These are phyloP conservation scores for Lycodopsis pacificus DNA, from an alignment of 2,797 vertebrate species.

Conservation along the genomic window DNA sequence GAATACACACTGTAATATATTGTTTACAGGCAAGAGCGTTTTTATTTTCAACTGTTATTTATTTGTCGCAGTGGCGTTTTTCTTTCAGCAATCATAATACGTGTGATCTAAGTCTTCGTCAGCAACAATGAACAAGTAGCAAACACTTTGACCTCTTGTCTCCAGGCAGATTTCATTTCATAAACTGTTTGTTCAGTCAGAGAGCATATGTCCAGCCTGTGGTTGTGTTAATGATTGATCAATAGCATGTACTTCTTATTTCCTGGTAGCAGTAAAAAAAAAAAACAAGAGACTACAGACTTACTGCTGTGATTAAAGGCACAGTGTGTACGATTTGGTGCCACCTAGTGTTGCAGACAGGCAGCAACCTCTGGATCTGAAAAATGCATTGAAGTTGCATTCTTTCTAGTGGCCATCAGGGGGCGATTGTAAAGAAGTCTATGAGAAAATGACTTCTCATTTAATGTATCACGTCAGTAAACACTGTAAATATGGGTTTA, in stretches of 20 bases:
- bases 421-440: background rate
- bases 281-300: background rate
- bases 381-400: background rate
- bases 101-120: constrained; percentile 18
- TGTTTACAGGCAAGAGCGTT: constrained; percentile 59
- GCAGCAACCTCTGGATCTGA: no score
- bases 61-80: constrained; percentile 64
- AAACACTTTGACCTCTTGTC: constrained; percentile 14
- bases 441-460: background rate
- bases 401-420: background rate
- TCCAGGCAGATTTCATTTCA: constrained; percentile 42
- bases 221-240: constrained; percentile 24
- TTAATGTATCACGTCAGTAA: no score
- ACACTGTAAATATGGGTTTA: no score
- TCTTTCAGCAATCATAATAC: constrained; percentile 7
- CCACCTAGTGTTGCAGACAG: no score
- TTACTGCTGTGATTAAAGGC: constrained; percentile 19
- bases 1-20: constrained; percentile 64
- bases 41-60: constrained; percentile 65
- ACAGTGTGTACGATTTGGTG: background rate
- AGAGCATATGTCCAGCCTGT: background rate
- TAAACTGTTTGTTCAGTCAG: constrained; percentile 33
- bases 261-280: constrained; percentile 15
- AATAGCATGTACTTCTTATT: constrained; percentile 2
- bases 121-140: constrained; percentile 35